Percentiles rank a stretch among this genome's conserved stretches.
These are phyloP conservation scores for Recurvirostra avosetta DNA, from an alignment of 2,113 vertebrate genomes.

Conservation along the genomic window DNA sequence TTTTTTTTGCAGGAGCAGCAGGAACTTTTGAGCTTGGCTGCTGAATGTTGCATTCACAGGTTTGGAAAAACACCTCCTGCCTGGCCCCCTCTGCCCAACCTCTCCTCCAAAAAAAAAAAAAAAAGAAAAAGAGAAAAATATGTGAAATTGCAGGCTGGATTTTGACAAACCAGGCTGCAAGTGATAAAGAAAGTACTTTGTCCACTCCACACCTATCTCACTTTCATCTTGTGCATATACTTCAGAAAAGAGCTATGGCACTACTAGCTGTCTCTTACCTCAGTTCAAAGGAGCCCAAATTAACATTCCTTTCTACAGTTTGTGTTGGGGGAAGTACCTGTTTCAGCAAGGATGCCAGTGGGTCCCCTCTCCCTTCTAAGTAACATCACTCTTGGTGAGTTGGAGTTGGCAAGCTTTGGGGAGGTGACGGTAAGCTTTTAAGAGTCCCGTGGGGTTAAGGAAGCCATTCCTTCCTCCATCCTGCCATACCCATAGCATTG, in stretches of 20 bases:
- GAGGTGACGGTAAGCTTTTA: not conserved
- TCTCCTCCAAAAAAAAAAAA: not conserved
- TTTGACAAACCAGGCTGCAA: not conserved
- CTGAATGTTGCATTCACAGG: slow-evolving; percentile 51
- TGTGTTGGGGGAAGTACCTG: not conserved
- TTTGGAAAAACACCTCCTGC: slow-evolving; percentile 24
- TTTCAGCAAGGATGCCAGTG: not conserved
- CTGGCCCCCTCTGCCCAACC: not conserved
- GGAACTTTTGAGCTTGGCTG: slow-evolving; percentile 56
- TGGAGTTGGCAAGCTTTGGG: not conserved
- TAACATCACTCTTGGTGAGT: not conserved
- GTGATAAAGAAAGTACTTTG: not conserved
- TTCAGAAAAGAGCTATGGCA: not conserved
- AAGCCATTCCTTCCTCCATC: not conserved
- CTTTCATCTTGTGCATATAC: not conserved
- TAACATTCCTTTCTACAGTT: not conserved
- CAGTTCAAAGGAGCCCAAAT: not conserved
- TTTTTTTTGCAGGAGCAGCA: slow-evolving; percentile 54
- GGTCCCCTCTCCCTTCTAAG: not conserved
- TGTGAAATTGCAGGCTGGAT: not conserved
- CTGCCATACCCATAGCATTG: rapidly evolving
- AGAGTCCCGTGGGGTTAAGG: not conserved
- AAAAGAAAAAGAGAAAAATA: not conserved
- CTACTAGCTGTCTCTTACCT: not conserved
- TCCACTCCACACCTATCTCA: not conserved